phyloP scores from a whole-genome alignment of 2,113 vertebrate genomes.

The Chiloscyllium plagiosum region DNA sequence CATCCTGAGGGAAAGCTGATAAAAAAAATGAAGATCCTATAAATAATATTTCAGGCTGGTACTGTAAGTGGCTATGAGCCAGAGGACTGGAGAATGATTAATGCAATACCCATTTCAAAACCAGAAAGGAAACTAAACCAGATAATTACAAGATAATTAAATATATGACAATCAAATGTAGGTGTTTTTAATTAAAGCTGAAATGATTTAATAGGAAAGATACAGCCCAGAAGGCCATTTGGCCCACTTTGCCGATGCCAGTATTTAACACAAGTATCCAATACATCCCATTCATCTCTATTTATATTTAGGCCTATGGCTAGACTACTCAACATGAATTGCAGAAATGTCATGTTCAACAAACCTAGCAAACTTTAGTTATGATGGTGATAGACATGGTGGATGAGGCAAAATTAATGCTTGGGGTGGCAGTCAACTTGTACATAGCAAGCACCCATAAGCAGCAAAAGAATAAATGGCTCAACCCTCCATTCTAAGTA shows the following conservation, averaged over 20 bases:
- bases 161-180: not conserved
- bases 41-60: not conserved
- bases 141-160: not conserved
- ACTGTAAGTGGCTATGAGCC: not conserved
- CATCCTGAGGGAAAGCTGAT: not conserved
- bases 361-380: not conserved
- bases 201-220: not conserved
- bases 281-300: not conserved
- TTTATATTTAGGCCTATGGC: too few species aligned
- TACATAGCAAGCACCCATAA: not conserved
- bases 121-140: not conserved
- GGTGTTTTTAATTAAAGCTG: not conserved
- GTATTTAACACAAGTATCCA: not conserved
- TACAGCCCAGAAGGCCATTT: not conserved
- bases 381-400: not conserved
- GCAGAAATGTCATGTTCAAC: not conserved
- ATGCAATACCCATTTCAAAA: not conserved
- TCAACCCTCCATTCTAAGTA: not conserved
- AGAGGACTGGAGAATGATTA: not conserved
- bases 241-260: not conserved
- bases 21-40: not conserved
- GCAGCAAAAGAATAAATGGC: not conserved
- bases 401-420: not conserved
- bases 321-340: not conserved
- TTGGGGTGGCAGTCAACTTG: not conserved